Evolutionary conservation across 2,888 invertebrate species (phyloP), one percentile per base, ranked within the genome.

Genomic region (Caradrina clavipalpis): DNA sequence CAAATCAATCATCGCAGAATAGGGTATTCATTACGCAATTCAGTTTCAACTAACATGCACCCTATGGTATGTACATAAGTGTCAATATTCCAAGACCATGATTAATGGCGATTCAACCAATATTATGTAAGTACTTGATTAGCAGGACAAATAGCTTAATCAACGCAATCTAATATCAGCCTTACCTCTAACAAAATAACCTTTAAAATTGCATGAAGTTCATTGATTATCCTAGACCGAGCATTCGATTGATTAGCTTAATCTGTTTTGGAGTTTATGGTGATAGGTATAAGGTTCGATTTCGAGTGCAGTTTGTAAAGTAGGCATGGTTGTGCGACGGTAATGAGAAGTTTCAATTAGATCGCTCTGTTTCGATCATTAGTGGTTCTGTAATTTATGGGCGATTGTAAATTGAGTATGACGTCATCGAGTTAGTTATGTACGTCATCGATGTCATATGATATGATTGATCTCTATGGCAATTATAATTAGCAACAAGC

Each of bases 271-370:
- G 64, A 57, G 58, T 26, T 59, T 22, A 58, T 39, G 45, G 0
- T 0, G 0, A 2, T 1, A 0, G 0, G 0, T 0, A 6, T 64
- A 66, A 53, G 42, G 75, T 74, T 59, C 4, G 26, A 42, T 47
- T 56, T 78, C n/a, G 31, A 54, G 8, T 69, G n/a, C 8, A 26
- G 57, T 61, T 45, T 45, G 45, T 45, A 45, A 45, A 39, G 39
- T 39, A 13, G 35, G 13, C 42, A 26, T 77, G 39, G 42, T 55
- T 74, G 69, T 58, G 56, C 62, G 65, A 56, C 35, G 21, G 42
- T 68, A 67, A 75, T 75, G 69, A 72, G 71, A 26, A 68, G 79
- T 63, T 67, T 73, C 72, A 75, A 78, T 79, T 80, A 72, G 47
- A 62, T 55, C 66, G 53, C 19, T 70, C 56, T 70, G 70, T 70